phyloP scores from a whole-genome alignment of 2,888 invertebrate species.

The Palloptera scutellata region DNA sequence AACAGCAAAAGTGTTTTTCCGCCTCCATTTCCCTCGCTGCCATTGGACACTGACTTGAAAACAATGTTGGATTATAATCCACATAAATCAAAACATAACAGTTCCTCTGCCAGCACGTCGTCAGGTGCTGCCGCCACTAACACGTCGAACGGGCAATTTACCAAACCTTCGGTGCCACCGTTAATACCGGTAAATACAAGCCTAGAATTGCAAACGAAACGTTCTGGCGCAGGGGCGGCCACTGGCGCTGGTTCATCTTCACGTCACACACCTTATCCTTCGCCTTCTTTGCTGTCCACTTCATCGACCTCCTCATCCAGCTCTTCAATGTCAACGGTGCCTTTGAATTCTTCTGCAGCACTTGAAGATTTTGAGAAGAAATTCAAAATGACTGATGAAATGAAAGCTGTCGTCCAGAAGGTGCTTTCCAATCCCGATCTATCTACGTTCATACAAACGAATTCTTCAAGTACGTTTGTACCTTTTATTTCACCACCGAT shows the following conservation, averaged over 20 bases:
- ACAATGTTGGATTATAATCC: constrained; percentile 59
- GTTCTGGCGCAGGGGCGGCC: constrained; percentile 9
- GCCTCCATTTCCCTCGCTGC: constrained; percentile 52
- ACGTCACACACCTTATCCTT: background rate
- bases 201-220: constrained; percentile 25
- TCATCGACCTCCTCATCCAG: constrained; percentile 6
- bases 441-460: constrained; percentile 61
- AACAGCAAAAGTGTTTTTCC: constrained; percentile 44
- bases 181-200: constrained; percentile 43
- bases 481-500: constrained; percentile 62
- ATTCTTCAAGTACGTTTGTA: constrained; percentile 52
- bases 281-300: background rate
- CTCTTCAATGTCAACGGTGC: constrained; percentile 43
- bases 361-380: constrained; percentile 60
- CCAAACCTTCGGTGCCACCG: constrained; percentile 49
- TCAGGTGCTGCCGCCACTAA: constrained; percentile 2
- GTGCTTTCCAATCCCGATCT: constrained; percentile 61
- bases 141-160: constrained; percentile 39
- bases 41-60: constrained; percentile 55
- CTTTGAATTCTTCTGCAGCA: constrained; percentile 54
- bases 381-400: constrained; percentile 62
- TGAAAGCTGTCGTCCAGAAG: constrained; percentile 62
- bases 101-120: constrained; percentile 22
- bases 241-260: constrained; percentile 1
- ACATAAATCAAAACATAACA: constrained; percentile 41